Conservation (phyloP, 2,888 invertebrate species). For the Hanleya hanleyi region DNA sequence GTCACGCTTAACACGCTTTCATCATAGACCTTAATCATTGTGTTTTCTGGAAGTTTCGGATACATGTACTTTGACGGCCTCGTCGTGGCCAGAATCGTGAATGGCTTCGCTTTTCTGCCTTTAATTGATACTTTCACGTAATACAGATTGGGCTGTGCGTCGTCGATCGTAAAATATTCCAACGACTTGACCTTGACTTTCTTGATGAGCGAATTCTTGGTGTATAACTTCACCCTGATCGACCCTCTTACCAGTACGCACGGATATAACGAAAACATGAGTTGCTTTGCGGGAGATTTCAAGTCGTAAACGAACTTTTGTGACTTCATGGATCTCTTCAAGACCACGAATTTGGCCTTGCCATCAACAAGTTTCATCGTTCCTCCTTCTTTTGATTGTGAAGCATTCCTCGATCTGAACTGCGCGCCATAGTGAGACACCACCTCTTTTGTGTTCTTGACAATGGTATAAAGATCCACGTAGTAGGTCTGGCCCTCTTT, state of each 20-base stretch:
- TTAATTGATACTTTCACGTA: neutral
- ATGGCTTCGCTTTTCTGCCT: neutral
- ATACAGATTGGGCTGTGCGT: neutral
- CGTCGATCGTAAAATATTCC: slow-evolving; percentile 6
- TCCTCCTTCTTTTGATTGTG: slow-evolving; percentile 13
- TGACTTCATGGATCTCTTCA: slow-evolving; percentile 35
- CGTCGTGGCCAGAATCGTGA: slow-evolving; percentile 43
- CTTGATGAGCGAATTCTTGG: slow-evolving; percentile 11
- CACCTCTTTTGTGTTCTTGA: slow-evolving; percentile 76
- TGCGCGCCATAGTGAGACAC: slow-evolving; percentile 75
- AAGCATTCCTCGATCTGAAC: slow-evolving; percentile 48
- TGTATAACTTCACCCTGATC: slow-evolving; percentile 7
- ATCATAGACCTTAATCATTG: slow-evolving; percentile 60
- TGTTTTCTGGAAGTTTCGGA: slow-evolving; percentile 63
- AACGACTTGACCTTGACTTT: neutral
- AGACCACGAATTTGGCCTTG: slow-evolving; percentile 45
- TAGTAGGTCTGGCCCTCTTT: slow-evolving; percentile 75
- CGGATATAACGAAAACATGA: slow-evolving; percentile 13
- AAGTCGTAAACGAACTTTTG: slow-evolving; percentile 44
- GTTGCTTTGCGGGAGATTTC: slow-evolving; percentile 35
- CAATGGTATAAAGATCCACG: slow-evolving; percentile 77
- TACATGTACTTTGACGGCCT: slow-evolving; percentile 46
- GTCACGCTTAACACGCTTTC: slow-evolving; percentile 53
- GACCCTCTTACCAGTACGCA: slow-evolving; percentile 21
- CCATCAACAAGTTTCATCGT: slow-evolving; percentile 48